These are phyloP conservation scores for Tipula vernalis DNA, from an alignment of 2,888 invertebrate species.

Conservation along the genomic window DNA sequence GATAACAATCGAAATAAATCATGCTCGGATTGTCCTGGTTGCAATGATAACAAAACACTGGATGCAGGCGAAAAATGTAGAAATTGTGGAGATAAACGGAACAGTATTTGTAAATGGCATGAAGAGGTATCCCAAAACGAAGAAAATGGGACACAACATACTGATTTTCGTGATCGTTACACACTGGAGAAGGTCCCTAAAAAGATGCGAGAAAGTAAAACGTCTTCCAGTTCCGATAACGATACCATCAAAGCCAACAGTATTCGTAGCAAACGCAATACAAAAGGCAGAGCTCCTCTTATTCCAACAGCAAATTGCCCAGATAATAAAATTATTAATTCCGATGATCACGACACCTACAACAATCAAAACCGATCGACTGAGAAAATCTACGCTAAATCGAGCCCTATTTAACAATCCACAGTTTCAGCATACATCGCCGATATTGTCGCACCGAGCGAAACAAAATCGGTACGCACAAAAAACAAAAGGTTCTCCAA, in stretches of 20 bases:
- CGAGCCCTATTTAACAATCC: constrained; percentile 34
- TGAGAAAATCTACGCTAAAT: not conserved
- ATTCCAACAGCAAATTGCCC: constrained; percentile 19
- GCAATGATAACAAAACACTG: constrained; percentile 28
- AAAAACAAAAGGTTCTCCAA: constrained; percentile 25
- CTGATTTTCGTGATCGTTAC: not conserved
- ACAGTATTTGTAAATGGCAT: constrained; percentile 61
- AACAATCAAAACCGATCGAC: not conserved
- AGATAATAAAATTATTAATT: not conserved
- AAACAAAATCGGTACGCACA: constrained; percentile 21
- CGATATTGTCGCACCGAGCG: constrained; percentile 18
- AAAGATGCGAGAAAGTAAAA: constrained; percentile 24
- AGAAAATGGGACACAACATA: constrained; percentile 21
- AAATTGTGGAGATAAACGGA: constrained; percentile 55
- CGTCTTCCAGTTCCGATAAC: constrained; percentile 30
- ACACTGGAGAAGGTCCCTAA: not conserved
- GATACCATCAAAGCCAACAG: constrained; percentile 15
- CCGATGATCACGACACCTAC: not conserved
- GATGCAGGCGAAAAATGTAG: constrained; percentile 21
- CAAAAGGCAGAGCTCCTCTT: constrained; percentile 23
- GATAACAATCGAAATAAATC: constrained; percentile 42
- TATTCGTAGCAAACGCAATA: constrained; percentile 22
- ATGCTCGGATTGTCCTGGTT: constrained; percentile 57
- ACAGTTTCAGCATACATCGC: constrained; percentile 32
- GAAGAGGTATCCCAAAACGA: constrained; percentile 48